Evolutionary conservation across 2,797 vertebrate genomes (phyloP), one percentile per base, ranked within the genome.

Genomic region (Chaunax sp.): DNA sequence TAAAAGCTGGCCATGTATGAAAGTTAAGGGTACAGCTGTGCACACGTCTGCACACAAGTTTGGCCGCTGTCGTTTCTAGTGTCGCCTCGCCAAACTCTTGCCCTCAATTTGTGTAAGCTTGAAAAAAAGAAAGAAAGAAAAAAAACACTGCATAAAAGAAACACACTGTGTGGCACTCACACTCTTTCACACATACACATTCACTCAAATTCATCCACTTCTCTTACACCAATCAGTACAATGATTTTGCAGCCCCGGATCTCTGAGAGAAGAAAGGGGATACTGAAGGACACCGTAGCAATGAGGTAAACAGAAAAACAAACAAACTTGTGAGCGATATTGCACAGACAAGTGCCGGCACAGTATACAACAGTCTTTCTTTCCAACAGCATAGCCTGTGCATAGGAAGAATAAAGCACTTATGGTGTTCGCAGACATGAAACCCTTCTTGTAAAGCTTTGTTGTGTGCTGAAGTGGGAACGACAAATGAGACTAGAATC

Each of bases 381-480:
- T 96, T 97, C 95, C 85, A 93, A 96, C 94, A 95, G 96, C 94
- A 87, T 95, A 96, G 95, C 95, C 97, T 95, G 95, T 98, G 96
- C 97, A 98, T 97, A 98, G 97, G 95, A 95, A 95, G 95, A 94
- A 94, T 98, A 98, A 99, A 98, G 98, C 98, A 99, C 98, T 99
- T 99, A 95, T 93, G 98, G 98, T 97, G 96, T 95, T 94, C 88
- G 94, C 95, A 96, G 95, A 96, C 93, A 92, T 94, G 92, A 94
- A 94, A 89, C 92, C 95, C 93, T 94, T 90, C 95, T 90, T 85
- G 87, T 95, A 95, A 94, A 95, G 95, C 94, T 95, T 91, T 72
- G 90, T 93, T 92, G 87, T 64, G 83, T 51, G 84, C 83, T 91
- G 78, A 91, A 86, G 87, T 90, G 87, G 83, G 87, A 90, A 85